Conservation (phyloP, 2,113 vertebrate species). For the Ochotona curzoniae region DNA sequence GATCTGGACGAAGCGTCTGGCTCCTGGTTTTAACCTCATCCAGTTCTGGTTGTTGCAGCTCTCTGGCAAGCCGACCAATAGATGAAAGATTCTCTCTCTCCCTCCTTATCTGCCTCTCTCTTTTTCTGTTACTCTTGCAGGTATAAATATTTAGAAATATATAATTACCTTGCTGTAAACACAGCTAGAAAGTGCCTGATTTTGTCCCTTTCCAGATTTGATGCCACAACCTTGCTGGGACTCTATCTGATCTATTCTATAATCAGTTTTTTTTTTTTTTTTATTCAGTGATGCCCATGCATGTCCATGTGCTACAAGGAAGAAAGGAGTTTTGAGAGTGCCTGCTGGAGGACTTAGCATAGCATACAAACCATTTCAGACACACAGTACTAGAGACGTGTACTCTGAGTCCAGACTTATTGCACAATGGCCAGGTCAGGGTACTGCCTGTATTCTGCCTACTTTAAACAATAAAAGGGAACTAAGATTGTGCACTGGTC, state of each 20-base stretch:
- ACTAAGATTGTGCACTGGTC: neutral
- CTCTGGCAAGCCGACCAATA: too few relatives aligned
- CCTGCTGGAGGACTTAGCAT: neutral
- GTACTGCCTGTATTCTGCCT: neutral
- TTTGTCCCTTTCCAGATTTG: neutral
- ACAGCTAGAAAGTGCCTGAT: neutral
- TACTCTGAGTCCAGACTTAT: neutral
- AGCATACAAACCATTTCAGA: too few relatives aligned
- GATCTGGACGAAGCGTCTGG: too few relatives aligned
- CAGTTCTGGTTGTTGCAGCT: too few relatives aligned
- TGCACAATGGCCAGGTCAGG: neutral
- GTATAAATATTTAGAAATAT: too few relatives aligned
- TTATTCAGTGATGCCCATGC: neutral
- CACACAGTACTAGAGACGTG: neutral
- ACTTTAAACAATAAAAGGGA: conserved; percentile 4
- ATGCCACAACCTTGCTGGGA: neutral
- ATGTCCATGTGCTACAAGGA: neutral
- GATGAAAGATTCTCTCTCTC: too few relatives aligned
- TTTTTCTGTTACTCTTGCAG: too few relatives aligned
- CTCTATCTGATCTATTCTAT: neutral
- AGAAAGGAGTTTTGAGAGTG: neutral
- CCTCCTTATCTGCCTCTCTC: too few relatives aligned
- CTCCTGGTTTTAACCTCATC: too few relatives aligned
- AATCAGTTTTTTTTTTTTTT: neutral
- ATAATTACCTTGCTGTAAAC: neutral